A percentile compares a stretch with the other conserved stretches of the same genome.
Evolutionary conservation across 2,888 invertebrate species (phyloP).

Genomic region (Uloborus plumipes): DNA sequence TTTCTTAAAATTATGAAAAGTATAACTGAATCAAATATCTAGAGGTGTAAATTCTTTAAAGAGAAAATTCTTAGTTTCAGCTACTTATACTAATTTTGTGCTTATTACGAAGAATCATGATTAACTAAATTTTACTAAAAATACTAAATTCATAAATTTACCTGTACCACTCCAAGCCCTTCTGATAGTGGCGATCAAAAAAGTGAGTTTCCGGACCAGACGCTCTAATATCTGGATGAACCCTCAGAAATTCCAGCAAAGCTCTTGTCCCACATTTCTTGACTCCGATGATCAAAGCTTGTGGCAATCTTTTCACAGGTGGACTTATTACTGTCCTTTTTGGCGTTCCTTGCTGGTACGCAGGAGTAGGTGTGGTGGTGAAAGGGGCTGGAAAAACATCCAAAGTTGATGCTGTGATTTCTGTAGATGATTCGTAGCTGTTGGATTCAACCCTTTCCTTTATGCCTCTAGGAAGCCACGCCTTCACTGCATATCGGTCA

Average conservation of each 20-base stretch:
- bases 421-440: slow-evolving; percentile 31
- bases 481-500: slow-evolving; percentile 53
- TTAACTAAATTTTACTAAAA: no score
- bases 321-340: slow-evolving; percentile 45
- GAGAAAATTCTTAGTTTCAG: no score
- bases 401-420: slow-evolving; percentile 1
- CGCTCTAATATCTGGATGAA: slow-evolving; percentile 90
- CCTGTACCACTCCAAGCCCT: slow-evolving; percentile 87
- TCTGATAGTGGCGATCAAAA: slow-evolving; percentile 81
- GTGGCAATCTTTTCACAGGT: slow-evolving; percentile 76
- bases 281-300: slow-evolving; percentile 92
- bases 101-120: no score
- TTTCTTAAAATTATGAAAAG: no score
- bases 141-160: slow-evolving; percentile 70
- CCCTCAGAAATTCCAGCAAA: slow-evolving; percentile 88
- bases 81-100: no score
- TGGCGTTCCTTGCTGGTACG: neutral
- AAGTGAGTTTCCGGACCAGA: slow-evolving; percentile 95
- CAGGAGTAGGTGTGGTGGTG: slow-evolving; percentile 6
- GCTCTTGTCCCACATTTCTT: slow-evolving; percentile 96
- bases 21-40: no score
- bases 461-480: slow-evolving; percentile 59
- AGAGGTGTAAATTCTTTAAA: no score
- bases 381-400: slow-evolving; percentile 5
- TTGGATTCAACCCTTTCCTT: slow-evolving; percentile 57